A percentile compares a stretch with the other conserved stretches of the same genome.
These are phyloP conservation scores for Promerops cafer DNA, from an alignment of 2,113 vertebrate genomes.

Conservation along the genomic window DNA sequence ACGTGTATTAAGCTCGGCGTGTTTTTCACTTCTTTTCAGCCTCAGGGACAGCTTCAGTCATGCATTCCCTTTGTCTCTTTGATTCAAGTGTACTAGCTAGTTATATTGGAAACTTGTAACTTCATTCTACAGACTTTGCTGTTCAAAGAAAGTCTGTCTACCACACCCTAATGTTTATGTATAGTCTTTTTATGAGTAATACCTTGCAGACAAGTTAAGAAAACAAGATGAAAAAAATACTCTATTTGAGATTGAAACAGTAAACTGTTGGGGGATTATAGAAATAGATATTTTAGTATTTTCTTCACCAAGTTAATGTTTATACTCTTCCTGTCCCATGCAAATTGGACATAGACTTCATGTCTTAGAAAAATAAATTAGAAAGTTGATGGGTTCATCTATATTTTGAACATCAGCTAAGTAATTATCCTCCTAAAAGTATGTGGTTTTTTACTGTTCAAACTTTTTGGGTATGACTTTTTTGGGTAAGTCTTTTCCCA, in stretches of 20 bases:
- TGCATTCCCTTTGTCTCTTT: not conserved
- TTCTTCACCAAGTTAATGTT: not conserved
- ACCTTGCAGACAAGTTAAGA: not conserved
- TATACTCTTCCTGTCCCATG: not conserved
- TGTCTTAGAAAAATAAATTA: not conserved
- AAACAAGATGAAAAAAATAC: not conserved
- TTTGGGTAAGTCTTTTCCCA: not conserved
- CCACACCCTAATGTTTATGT: not conserved
- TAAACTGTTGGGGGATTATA: not conserved
- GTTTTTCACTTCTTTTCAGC: not conserved
- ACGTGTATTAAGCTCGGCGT: fast-evolving
- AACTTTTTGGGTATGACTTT: not conserved
- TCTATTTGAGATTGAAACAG: not conserved
- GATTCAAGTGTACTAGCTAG: not conserved
- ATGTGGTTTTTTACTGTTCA: not conserved
- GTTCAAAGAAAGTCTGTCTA: not conserved
- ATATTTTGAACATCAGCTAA: not conserved
- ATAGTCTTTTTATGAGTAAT: not conserved
- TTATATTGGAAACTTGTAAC: not conserved
- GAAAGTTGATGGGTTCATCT: not conserved
- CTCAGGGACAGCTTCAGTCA: not conserved
- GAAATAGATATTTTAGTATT: not conserved
- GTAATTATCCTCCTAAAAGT: not conserved
- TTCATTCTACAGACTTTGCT: not conserved
- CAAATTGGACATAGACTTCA: not conserved